These are phyloP conservation scores for Erannis defoliaria DNA, from an alignment of 2,888 invertebrate genomes.

Conservation along the genomic window DNA sequence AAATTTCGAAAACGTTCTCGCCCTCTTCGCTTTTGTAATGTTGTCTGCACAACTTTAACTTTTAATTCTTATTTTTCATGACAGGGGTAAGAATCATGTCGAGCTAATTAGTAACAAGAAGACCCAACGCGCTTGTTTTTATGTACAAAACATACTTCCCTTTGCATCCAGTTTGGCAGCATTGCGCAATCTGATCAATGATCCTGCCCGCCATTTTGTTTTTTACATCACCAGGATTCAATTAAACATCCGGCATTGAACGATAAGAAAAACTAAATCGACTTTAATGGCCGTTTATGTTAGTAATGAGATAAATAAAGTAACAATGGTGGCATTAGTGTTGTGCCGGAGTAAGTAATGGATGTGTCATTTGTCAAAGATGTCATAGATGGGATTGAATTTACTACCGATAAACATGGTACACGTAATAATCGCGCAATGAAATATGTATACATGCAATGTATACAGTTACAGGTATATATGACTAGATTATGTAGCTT, in stretches of 20 bases:
- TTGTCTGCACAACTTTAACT: neutral
- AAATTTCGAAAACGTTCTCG: slow-evolving; percentile 53
- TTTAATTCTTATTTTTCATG: neutral
- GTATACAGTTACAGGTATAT: too few relatives aligned
- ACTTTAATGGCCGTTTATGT: slow-evolving; percentile 60
- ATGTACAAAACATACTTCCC: slow-evolving; percentile 62
- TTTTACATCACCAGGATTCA: slow-evolving; percentile 75
- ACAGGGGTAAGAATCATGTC: slow-evolving; percentile 2
- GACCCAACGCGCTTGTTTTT: slow-evolving; percentile 16
- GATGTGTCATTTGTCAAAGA: slow-evolving; percentile 46
- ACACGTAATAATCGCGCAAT: too few relatives aligned
- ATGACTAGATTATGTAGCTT: neutral
- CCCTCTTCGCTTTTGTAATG: slow-evolving; percentile 11
- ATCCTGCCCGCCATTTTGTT: slow-evolving; percentile 71
- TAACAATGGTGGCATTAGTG: slow-evolving; percentile 59
- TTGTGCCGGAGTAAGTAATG: slow-evolving; percentile 60
- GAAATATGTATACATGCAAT: too few relatives aligned
- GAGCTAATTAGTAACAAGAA: slow-evolving; percentile 35
- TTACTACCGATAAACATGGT: slow-evolving; percentile 27
- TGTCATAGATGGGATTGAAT: slow-evolving; percentile 40
- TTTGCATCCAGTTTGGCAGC: slow-evolving; percentile 79
- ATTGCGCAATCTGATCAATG: slow-evolving; percentile 84
- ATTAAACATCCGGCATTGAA: slow-evolving; percentile 71
- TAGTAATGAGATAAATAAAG: slow-evolving; percentile 61
- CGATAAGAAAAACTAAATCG: slow-evolving; percentile 63